Base-by-base conservation (phyloP, 2,113 vertebrate species). In the Gasterosteus nipponicus region DNA sequence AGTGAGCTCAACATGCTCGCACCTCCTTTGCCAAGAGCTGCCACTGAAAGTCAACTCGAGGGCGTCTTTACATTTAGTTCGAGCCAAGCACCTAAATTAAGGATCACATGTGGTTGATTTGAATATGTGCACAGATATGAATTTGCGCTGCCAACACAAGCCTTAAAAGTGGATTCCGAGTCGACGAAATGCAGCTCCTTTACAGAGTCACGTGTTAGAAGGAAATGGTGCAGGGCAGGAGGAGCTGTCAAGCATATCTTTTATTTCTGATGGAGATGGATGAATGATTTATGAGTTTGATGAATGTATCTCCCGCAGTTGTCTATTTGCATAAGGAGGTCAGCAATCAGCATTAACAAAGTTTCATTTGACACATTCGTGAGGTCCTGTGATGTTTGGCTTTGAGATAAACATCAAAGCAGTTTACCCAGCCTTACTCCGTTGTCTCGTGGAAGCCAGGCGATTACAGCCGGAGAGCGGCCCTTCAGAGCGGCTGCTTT, bases 241-340 rank as follows among this genome's bases (percentile, higher is more conserved):
- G n/a, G 39, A 75, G 33, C 47, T 80, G 69, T 62, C 31, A 58
- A 60, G 69, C 38, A 73, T 69, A 31, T 86, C 26, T 62, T 26
- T 81, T 77, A 83, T 70, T 87, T 87, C 58, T 86, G 42, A 86
- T 85, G 73, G 84, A 81, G 3, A 47, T 7, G 9, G 11, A 80
- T 91, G 69, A 91, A 89, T 87, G 69, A 91, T 90, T 93, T 75
- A 89, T 88, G 57, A 85, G 74, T 41, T n/a, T 35, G 19, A 71
- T 80, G 74, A 79, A 80, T 80, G 78, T 81, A 63, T 81, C 49
- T 73, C 65, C 80, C 19, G 73, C 67, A 57, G 54, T 74, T 61
- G 69, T 44, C 61, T 75, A 64, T 83, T 89, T 69, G 59, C 86
- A 78, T 85, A 78, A 44, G 62, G 46, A 81, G 69, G 60, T 70